These are phyloP conservation scores for Palythoa grandiflora DNA, from an alignment of 92 coral and sea anemone genomes.

Conservation along the genomic window DNA sequence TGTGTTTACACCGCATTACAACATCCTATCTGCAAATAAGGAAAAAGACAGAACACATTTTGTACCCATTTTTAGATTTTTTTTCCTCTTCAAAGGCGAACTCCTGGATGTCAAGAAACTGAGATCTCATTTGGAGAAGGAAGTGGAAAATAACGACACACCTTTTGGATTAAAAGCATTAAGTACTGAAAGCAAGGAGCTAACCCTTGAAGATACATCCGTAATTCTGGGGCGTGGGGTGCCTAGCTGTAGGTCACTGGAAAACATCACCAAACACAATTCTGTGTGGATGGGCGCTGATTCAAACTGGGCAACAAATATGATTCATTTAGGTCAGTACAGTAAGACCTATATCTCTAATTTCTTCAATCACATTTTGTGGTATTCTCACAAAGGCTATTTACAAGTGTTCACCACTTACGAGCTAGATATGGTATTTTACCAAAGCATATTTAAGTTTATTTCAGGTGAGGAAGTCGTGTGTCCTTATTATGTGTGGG, in stretches of 20 bases:
- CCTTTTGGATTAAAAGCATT: constrained; percentile 84
- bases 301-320: constrained; percentile 82
- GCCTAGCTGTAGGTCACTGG: constrained; percentile 87
- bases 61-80: neutral
- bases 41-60: neutral
- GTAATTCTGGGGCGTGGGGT: constrained; percentile 72
- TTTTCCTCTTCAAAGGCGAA: constrained; percentile 47
- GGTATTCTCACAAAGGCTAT: too few relatives aligned
- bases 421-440: too few relatives aligned
- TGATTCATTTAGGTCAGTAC: constrained; percentile 79
- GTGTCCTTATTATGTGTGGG: too few relatives aligned
- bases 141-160: constrained; percentile 70
- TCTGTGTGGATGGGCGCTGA: constrained; percentile 96
- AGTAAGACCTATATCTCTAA: neutral
- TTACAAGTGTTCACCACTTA: too few relatives aligned
- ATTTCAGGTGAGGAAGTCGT: too few relatives aligned
- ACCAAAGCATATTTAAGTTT: too few relatives aligned
- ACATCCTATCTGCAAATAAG: neutral
- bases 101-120: constrained; percentile 73
- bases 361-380: neutral
- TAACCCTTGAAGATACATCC: constrained; percentile 80
- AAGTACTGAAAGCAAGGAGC: constrained; percentile 59
- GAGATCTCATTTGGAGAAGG: constrained; percentile 75
- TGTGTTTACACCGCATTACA: too few relatives aligned
- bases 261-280: constrained; percentile 86